Percentiles rank a stretch among this genome's conserved stretches.
Conservation (phyloP, 2,888 invertebrate genomes). For the Diachrysia chrysitis region DNA sequence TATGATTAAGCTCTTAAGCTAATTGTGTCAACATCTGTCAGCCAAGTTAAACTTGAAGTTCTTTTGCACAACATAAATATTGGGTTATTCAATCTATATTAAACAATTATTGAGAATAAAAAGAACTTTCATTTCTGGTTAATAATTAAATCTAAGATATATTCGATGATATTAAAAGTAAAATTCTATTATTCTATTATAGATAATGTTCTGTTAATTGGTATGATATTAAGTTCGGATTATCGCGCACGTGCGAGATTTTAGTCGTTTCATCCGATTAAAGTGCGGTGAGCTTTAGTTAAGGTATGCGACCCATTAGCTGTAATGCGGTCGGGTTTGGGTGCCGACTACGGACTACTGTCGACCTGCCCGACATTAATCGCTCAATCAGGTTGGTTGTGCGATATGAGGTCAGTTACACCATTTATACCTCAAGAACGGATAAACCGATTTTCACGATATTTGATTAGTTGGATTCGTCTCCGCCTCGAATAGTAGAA, state of each 20-base stretch:
- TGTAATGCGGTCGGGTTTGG: constrained; percentile 8
- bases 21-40: not conserved
- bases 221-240: not conserved
- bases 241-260: constrained; percentile 8
- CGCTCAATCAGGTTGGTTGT: not conserved
- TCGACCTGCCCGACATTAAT: constrained; percentile 15
- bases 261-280: constrained; percentile 7
- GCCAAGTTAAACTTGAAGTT: not conserved
- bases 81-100: too few species aligned
- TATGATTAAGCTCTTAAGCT: not conserved
- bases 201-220: not conserved
- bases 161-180: too few species aligned
- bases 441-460: too few species aligned
- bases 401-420: too few species aligned
- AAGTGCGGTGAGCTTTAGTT: constrained; percentile 8
- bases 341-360: not conserved
- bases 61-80: not conserved
- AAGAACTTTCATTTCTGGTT: too few species aligned
- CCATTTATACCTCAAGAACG: too few species aligned
- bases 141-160: too few species aligned
- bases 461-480: too few species aligned
- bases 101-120: too few species aligned
- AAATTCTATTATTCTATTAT: too few species aligned
- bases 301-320: constrained; percentile 18
- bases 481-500: too few species aligned